Evolutionary conservation across 2,797 vertebrate species (phyloP), one percentile per base, ranked within the genome.

Genomic region (Otus scops): DNA sequence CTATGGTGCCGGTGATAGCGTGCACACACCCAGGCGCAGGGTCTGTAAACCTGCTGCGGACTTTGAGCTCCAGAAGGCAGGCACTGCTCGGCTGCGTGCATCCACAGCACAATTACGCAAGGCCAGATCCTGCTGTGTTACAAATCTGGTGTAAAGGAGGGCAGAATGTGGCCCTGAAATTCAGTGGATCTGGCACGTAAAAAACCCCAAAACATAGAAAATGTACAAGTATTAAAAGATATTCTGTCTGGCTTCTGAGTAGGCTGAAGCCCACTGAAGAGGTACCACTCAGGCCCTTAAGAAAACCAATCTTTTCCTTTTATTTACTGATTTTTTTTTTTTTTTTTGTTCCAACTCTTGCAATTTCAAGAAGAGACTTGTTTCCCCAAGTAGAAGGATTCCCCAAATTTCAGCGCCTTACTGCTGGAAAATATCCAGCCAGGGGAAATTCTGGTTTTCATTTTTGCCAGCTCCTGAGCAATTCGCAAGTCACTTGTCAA

Each of bases 21-120:
- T 34, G 82, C 92, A 68, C 95, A 92, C 95, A 71, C 95, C 95
- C 89, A 88, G 91, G 60, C 91, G 38, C 57, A 3, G 82, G 78
- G 51, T 45, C 89, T 83, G 93, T 71, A 92, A 94, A 92, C 34
- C 91, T 74, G 75, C 87, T 10, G 81, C 10, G 89, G 95, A 96
- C 96, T 97, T 97, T 95, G 95, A 96, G 96, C 95, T 92, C 89
- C 4, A 10, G 57, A 53, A 89, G 75, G 93, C 94, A 11, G 84
- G 91, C 84, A 3, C 78, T 41, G 82, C 75, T 74, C 9, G 3
- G 74, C 91, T 38, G 89, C 81, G 47, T 60, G 75, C 74, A 77
- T 91, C 93, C 85, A 16, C 48, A 12, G 74, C 9, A 3, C 7
- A 0, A 4, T 91, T 91, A 34, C 19, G 10, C 45, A 64, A 93